phyloP scores from a whole-genome alignment of 2,797 vertebrate species.

The Pitangus sulphuratus region DNA sequence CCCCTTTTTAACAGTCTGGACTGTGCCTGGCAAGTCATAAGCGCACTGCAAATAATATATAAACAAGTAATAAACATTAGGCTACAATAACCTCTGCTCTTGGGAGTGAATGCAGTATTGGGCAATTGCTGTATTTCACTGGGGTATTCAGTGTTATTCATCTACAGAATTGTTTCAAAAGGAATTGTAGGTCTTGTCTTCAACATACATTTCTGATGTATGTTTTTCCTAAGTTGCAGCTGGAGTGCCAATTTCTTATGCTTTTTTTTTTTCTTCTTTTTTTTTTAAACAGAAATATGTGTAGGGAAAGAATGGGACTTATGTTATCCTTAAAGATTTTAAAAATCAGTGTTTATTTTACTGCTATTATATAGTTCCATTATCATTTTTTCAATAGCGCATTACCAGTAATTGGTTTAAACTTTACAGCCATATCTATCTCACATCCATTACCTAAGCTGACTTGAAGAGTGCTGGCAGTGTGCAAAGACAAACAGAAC shows the following conservation, averaged over 20 bases:
- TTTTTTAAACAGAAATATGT: not conserved
- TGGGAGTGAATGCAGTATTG: not conserved
- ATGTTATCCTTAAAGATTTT: not conserved
- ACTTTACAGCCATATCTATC: not conserved
- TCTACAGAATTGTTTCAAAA: not conserved
- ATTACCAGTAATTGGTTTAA: constrained; percentile 51
- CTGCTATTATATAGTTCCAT: not conserved
- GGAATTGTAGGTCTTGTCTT: not conserved
- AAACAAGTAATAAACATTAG: not conserved
- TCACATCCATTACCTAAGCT: not conserved
- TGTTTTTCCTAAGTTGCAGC: not conserved
- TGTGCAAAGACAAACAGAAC: constrained; percentile 2
- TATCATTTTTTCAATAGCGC: not conserved
- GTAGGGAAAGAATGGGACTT: not conserved
- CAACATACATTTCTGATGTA: not conserved
- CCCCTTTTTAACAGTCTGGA: not conserved
- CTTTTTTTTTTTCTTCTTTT: not conserved
- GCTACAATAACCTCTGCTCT: not conserved
- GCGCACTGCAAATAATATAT: not conserved
- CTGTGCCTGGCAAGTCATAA: not conserved
- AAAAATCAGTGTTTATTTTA: constrained; percentile 14
- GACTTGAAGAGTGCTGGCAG: not conserved
- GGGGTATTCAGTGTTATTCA: not conserved
- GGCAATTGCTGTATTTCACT: not conserved
- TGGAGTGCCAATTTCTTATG: not conserved